phyloP scores from a whole-genome alignment of 2,113 vertebrate genomes.

The Rhynchomys soricoides region DNA sequence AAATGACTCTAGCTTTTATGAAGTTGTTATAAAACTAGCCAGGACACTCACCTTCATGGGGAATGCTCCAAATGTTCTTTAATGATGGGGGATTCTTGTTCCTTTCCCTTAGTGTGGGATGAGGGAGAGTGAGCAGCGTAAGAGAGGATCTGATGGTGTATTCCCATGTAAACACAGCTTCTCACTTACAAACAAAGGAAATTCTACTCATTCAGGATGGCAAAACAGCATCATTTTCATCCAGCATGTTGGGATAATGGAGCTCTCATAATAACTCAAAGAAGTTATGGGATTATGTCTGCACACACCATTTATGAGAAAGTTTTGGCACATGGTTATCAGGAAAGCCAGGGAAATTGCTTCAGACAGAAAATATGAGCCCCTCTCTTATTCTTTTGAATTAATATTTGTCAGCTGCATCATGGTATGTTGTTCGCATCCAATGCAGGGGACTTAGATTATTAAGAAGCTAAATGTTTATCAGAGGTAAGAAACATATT shows the following conservation, averaged over 20 bases:
- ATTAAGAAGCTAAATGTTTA: background rate
- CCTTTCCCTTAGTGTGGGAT: background rate
- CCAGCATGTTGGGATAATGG: background rate
- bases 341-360: conserved; percentile 38
- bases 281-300: conserved; percentile 6
- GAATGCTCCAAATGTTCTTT: background rate
- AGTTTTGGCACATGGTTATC: conserved; percentile 52
- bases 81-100: background rate
- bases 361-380: conserved; percentile 56
- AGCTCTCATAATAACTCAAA: background rate
- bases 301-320: conserved; percentile 35
- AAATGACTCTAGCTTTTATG: background rate
- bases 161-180: background rate
- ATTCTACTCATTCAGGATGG: background rate
- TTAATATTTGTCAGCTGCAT: background rate
- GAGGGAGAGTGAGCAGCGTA: background rate
- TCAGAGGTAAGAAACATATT: background rate
- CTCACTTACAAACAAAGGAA: background rate
- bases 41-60: background rate
- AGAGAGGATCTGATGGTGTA: background rate
- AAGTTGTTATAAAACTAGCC: background rate
- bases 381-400: background rate
- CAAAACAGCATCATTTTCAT: background rate
- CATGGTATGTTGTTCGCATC: background rate
- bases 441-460: background rate